Evolutionary conservation across 2,797 vertebrate species (phyloP).

Genomic region (Myripristis jacobus): DNA sequence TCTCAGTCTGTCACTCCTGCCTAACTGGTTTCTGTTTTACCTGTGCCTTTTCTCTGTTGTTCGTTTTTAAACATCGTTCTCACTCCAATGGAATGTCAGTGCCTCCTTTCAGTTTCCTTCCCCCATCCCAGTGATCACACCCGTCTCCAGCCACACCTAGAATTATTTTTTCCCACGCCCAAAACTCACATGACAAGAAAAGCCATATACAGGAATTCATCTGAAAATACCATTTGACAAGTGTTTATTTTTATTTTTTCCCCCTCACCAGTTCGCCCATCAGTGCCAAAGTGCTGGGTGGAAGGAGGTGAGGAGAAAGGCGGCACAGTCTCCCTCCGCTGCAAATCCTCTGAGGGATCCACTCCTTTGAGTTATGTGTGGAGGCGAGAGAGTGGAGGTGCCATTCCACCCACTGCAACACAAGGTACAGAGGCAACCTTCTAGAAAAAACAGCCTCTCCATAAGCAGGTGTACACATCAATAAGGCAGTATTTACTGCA

Average conservation of each 20-base stretch:
- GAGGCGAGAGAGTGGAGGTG: constrained; percentile 73
- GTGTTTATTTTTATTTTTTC: constrained; percentile 2
- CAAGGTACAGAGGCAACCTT: constrained; percentile 54
- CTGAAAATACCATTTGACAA: not conserved
- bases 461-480: not conserved
- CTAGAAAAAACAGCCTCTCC: not conserved
- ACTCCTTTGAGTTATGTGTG: constrained; percentile 79
- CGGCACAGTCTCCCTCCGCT: constrained; percentile 73
- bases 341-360: constrained; percentile 75
- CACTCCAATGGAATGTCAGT: constrained; percentile 46
- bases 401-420: constrained; percentile 69
- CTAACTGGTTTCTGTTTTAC: constrained; percentile 68
- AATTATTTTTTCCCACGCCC: not conserved
- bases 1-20: constrained; percentile 4
- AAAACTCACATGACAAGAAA: not conserved
- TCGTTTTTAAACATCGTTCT: constrained; percentile 21
- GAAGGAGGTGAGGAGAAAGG: constrained; percentile 80
- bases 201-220: not conserved
- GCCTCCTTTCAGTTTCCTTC: not conserved
- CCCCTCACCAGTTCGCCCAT: constrained; percentile 74
- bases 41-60: constrained; percentile 54
- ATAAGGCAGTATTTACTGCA: too few species aligned
- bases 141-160: not conserved
- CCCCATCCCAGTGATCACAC: too few species aligned
- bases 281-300: constrained; percentile 83